Conservation (phyloP, 1,140 invertebrate genomes). For the Tetranychus cinnabarinus region DNA sequence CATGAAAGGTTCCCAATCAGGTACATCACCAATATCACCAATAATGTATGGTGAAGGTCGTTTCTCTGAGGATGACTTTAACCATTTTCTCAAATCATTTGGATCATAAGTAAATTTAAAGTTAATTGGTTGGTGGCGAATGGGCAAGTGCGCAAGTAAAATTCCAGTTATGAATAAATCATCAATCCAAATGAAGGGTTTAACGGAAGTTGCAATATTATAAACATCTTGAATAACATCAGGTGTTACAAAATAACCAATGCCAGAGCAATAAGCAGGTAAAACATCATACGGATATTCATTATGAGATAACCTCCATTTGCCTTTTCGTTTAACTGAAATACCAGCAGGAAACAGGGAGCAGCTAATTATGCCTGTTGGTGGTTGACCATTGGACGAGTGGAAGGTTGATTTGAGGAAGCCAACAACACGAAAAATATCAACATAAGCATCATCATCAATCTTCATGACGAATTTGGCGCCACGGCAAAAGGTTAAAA, state of each 20-base stretch:
- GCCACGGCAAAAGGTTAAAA: conserved; percentile 32
- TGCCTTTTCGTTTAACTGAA: conserved; percentile 7
- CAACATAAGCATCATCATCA: conserved; percentile 61
- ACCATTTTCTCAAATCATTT: conserved; percentile 4
- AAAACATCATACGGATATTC: conserved; percentile 10
- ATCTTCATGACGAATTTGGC: conserved; percentile 52
- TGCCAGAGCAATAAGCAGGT: conserved; percentile 14
- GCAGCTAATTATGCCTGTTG: conserved; percentile 6
- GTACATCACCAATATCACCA: conserved; percentile 6
- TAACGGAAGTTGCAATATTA: neutral
- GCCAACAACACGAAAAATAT: conserved; percentile 35
- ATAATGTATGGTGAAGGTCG: conserved; percentile 4
- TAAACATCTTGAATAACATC: conserved; percentile 4
- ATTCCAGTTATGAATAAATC: conserved; percentile 29
- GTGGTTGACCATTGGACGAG: no score
- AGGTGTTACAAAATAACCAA: conserved; percentile 9
- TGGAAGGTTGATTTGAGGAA: neutral
- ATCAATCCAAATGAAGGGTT: conserved; percentile 25
- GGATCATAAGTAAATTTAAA: conserved; percentile 1
- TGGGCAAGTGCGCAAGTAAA: conserved; percentile 12
- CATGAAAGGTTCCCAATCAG: neutral
- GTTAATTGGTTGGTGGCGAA: conserved; percentile 3
- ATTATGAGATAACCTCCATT: conserved; percentile 8
- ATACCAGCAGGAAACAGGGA: conserved; percentile 9
- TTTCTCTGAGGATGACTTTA: neutral